These are phyloP conservation scores for Eubasilissa regina DNA, from an alignment of 1,140 invertebrate species.

Conservation along the genomic window DNA sequence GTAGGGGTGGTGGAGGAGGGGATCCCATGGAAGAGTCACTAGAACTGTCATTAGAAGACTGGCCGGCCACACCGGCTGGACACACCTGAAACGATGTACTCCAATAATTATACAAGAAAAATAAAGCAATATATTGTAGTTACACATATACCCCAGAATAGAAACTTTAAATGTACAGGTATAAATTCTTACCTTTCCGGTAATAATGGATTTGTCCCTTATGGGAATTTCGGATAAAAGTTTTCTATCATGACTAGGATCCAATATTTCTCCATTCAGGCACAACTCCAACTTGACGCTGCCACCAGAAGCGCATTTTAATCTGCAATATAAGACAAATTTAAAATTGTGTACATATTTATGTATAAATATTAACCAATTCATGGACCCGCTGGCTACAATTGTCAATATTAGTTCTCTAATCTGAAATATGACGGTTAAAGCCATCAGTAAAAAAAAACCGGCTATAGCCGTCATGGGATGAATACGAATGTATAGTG, in stretches of 20 bases:
- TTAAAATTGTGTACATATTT: neutral
- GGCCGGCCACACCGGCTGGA: slow-evolving; percentile 60
- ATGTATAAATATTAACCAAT: too few species aligned
- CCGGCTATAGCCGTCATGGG: too few species aligned
- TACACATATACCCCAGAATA: too few species aligned
- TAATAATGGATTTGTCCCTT: slow-evolving; percentile 93
- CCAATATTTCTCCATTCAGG: slow-evolving; percentile 90
- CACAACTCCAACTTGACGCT: slow-evolving; percentile 92
- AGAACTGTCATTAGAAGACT: slow-evolving; percentile 79
- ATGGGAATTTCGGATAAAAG: slow-evolving; percentile 90
- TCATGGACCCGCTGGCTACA: too few species aligned
- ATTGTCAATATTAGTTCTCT: too few species aligned
- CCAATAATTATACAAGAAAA: neutral
- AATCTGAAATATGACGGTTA: too few species aligned
- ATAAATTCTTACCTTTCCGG: slow-evolving; percentile 79
- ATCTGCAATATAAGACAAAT: slow-evolving; percentile 63
- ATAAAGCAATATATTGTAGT: too few species aligned
- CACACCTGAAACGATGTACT: slow-evolving; percentile 46
- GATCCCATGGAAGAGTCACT: slow-evolving; percentile 91
- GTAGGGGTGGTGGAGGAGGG: slow-evolving; percentile 87
- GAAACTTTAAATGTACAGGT: neutral
- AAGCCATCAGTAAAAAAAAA: too few species aligned
- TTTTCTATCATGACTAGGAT: slow-evolving; percentile 90
- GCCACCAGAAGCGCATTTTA: slow-evolving; percentile 79
- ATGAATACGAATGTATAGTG: too few species aligned